Evolutionary conservation across 2,888 invertebrate species (phyloP).

Genomic region (Cerceris rybyensis): DNA sequence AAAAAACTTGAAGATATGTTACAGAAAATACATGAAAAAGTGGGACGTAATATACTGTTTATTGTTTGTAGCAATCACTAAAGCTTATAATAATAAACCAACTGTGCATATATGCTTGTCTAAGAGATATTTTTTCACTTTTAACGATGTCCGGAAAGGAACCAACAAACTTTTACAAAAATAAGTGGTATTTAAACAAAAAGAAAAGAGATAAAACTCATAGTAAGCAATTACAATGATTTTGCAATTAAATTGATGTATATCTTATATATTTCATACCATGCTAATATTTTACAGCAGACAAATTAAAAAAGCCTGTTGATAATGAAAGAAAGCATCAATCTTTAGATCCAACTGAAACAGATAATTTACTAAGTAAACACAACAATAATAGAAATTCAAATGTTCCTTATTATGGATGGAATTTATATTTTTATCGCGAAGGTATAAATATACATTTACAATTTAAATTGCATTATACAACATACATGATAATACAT

Average conservation of each 20-base stretch:
- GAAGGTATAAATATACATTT: slow-evolving; percentile 83
- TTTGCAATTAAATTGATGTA: slow-evolving; percentile 6
- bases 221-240: slow-evolving; percentile 34
- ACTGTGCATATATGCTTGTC: too few species aligned
- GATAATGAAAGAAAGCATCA: slow-evolving; percentile 2
- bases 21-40: too few species aligned
- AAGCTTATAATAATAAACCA: too few species aligned
- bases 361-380: slow-evolving; percentile 24
- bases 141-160: slow-evolving; percentile 1
- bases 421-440: slow-evolving; percentile 90
- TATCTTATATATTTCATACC: background rate
- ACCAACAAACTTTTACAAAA: slow-evolving; percentile 17
- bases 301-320: background rate
- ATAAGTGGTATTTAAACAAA: slow-evolving; percentile 27
- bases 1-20: too few species aligned
- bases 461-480: background rate
- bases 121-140: too few species aligned
- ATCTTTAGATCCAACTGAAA: slow-evolving; percentile 24
- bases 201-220: slow-evolving; percentile 24
- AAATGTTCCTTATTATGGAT: slow-evolving; percentile 85
- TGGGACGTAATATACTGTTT: too few species aligned
- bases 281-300: slow-evolving; percentile 13
- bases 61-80: too few species aligned
- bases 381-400: slow-evolving; percentile 39
- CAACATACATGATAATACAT: background rate